Conservation (phyloP, 2,888 invertebrate species). For the Cantharis flavilabris region DNA sequence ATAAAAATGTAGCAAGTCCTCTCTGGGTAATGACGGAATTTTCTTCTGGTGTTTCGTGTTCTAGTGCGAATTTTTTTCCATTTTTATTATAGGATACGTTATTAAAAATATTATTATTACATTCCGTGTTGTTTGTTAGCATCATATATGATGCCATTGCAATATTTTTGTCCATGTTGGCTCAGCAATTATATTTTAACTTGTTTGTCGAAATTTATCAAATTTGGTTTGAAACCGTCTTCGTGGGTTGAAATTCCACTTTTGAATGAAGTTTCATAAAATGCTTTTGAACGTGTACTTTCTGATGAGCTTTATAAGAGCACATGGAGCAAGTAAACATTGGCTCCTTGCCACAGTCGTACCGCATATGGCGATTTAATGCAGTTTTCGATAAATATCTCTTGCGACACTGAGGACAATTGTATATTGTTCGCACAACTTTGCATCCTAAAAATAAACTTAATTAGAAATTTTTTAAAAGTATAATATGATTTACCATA, state of each 20-base stretch:
- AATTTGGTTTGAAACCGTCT: not conserved
- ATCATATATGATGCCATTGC: too few relatives aligned
- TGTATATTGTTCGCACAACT: not conserved
- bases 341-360: slow-evolving; percentile 40
- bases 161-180: too few relatives aligned
- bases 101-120: not conserved
- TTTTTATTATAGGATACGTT: not conserved
- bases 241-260: not conserved
- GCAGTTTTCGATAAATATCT: slow-evolving; percentile 17
- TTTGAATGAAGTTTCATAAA: not conserved
- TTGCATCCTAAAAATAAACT: slow-evolving; percentile 1
- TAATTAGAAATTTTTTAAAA: not conserved
- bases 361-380: slow-evolving; percentile 54
- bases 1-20: not conserved
- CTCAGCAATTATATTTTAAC: not conserved
- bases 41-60: not conserved
- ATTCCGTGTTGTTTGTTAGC: not conserved
- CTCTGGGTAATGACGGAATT: not conserved
- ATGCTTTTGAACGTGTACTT: slow-evolving; percentile 16
- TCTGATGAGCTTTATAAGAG: slow-evolving; percentile 27
- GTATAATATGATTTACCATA: not conserved
- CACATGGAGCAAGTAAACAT: slow-evolving; percentile 36
- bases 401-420: slow-evolving; percentile 10
- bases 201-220: not conserved
- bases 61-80: not conserved